These are phyloP conservation scores for Cataglyphis rosenhaueri DNA, from an alignment of 2,888 invertebrate genomes.

Conservation along the genomic window DNA sequence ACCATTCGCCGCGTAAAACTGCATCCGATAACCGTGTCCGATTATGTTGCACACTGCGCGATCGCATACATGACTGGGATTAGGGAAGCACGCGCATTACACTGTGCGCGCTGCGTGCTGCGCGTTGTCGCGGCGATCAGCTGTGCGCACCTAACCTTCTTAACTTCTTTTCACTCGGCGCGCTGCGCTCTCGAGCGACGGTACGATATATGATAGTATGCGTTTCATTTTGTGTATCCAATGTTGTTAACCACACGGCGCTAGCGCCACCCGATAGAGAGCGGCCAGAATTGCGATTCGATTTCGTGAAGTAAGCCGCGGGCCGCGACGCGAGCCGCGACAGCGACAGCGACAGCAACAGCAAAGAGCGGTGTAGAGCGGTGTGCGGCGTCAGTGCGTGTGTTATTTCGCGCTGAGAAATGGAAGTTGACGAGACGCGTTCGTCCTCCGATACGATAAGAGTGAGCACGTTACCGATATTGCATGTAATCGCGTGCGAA, in stretches of 20 bases:
- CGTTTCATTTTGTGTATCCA: not conserved
- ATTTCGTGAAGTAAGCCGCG: conserved; percentile 77
- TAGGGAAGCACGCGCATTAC: not conserved
- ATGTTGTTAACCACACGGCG: conserved; percentile 57
- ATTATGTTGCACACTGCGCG: not conserved
- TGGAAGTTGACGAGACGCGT: conserved; percentile 82
- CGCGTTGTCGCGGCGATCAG: conserved; percentile 66
- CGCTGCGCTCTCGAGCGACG: conserved; percentile 36
- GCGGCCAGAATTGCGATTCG: conserved; percentile 72
- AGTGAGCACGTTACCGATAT: conserved; percentile 75
- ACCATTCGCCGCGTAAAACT: not conserved
- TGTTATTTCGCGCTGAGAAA: conserved; percentile 82
- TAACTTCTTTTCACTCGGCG: conserved; percentile 57
- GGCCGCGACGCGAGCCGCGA: not conserved
- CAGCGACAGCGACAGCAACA: conserved; percentile 44
- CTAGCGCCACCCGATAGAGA: conserved; percentile 75
- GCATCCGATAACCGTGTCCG: not conserved
- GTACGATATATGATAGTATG: conserved; percentile 28
- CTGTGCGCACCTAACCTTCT: conserved; percentile 71
- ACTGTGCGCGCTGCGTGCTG: not conserved
- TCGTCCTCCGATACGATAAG: conserved; percentile 64
- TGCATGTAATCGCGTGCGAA: conserved; percentile 68
- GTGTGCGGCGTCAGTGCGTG: conserved; percentile 72
- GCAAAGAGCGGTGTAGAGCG: conserved; percentile 29
- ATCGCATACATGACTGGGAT: not conserved